Percentiles rank a stretch among this genome's conserved stretches.
phyloP scores from a whole-genome alignment of 2,113 vertebrate genomes.

The Eulemur macaco region DNA sequence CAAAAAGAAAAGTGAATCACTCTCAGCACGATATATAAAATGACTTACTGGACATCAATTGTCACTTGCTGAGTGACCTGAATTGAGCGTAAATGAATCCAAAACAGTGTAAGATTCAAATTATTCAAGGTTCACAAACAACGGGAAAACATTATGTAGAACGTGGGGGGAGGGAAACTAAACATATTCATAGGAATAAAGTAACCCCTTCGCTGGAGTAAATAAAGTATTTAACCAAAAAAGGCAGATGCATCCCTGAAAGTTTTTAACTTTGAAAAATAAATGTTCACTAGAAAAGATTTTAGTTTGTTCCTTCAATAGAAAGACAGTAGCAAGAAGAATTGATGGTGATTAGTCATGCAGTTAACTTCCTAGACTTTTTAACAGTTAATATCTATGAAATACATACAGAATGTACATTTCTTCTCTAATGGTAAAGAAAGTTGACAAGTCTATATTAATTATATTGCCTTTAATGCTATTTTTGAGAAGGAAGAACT shows the following conservation, averaged over 20 bases:
- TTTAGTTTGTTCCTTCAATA: not conserved
- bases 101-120: not conserved
- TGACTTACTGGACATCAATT: not conserved
- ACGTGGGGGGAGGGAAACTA: not conserved
- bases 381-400: not conserved
- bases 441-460: not conserved
- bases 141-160: not conserved
- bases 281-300: not conserved
- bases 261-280: constrained; percentile 3
- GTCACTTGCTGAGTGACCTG: not conserved
- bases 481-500: not conserved
- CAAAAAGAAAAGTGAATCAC: not conserved
- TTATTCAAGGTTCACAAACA: not conserved
- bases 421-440: not conserved
- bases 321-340: not conserved
- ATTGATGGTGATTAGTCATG: not conserved
- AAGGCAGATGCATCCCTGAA: not conserved
- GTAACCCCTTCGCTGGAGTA: not conserved
- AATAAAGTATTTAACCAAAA: not conserved
- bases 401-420: not conserved
- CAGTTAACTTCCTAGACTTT: not conserved
- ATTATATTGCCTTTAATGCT: not conserved
- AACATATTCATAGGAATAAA: constrained; percentile 23
- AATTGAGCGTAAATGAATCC: not conserved
- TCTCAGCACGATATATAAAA: not conserved